phyloP scores from a whole-genome alignment of 2,888 invertebrate species.

The Branchipolynoe longqiensis region DNA sequence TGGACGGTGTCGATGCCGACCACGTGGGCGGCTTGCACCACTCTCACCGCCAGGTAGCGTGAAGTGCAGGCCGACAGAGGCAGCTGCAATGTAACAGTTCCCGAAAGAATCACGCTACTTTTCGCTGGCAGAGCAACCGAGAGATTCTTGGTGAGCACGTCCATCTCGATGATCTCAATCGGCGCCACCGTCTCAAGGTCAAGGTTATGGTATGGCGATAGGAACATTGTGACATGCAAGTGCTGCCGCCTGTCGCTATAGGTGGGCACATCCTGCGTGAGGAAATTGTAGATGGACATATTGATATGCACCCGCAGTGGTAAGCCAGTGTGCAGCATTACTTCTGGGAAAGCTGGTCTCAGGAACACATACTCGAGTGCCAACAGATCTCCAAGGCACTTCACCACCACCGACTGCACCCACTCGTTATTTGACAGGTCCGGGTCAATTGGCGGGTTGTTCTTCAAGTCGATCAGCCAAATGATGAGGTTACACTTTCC shows the following conservation, averaged over 20 bases:
- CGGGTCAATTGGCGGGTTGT: neutral
- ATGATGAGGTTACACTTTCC: neutral
- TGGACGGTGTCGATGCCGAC: neutral
- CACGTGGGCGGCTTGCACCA: neutral
- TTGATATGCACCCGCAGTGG: neutral
- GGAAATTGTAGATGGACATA: constrained; percentile 7
- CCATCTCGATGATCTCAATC: constrained; percentile 5
- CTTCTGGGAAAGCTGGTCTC: neutral
- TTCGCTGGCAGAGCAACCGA: neutral
- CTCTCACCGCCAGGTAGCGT: neutral
- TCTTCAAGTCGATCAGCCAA: neutral
- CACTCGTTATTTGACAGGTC: neutral
- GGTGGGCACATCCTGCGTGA: neutral
- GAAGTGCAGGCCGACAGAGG: neutral
- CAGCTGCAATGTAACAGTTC: neutral
- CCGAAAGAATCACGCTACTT: neutral
- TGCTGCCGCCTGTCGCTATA: neutral
- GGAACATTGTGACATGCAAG: neutral
- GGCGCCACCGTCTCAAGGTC: neutral
- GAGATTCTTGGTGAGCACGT: neutral
- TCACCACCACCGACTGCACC: neutral
- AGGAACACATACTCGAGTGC: neutral
- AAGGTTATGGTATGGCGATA: neutral
- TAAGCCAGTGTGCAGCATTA: neutral
- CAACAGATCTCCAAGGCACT: neutral